Conservation (phyloP, 1,140 invertebrate species). For the Helicoverpa zea region DNA sequence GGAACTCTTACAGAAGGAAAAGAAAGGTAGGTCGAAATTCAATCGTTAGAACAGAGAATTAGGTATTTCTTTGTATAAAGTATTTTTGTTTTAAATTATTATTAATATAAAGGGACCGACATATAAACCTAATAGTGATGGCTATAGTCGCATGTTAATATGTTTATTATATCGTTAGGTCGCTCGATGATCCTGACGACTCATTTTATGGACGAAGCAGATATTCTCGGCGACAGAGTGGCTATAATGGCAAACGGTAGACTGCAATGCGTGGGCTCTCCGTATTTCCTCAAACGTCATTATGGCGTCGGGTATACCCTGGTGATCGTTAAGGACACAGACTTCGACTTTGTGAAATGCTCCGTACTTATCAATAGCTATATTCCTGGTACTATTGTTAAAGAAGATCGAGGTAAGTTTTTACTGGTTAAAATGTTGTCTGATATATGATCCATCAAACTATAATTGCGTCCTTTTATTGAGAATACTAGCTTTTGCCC, state of each 20-base stretch:
- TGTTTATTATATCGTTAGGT: conserved; percentile 54
- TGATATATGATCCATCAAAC: background rate
- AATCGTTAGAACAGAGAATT: background rate
- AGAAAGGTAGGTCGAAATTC: conserved; percentile 64
- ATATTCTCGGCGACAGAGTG: conserved; percentile 96
- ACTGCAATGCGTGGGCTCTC: conserved; percentile 90
- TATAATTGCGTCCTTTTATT: background rate
- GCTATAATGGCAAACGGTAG: conserved; percentile 95
- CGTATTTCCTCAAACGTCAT: conserved; percentile 88
- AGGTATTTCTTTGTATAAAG: background rate
- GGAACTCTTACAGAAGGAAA: conserved; percentile 91
- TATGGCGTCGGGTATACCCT: conserved; percentile 93
- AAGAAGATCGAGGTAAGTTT: conserved; percentile 74
- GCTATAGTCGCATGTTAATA: background rate
- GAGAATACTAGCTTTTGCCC: too few species aligned
- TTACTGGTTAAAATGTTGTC: background rate
- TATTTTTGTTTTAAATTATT: background rate
- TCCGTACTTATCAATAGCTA: conserved; percentile 71
- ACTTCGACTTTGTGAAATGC: conserved; percentile 66
- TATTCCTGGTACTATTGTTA: conserved; percentile 66
- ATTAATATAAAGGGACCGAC: background rate
- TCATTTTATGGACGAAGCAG: conserved; percentile 99
- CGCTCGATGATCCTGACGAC: conserved; percentile 97
- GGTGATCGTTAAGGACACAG: conserved; percentile 83
- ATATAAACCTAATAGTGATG: too few species aligned